Base-by-base conservation (phyloP, 2,888 invertebrate species). In the Aphidoletes aphidimyza region DNA sequence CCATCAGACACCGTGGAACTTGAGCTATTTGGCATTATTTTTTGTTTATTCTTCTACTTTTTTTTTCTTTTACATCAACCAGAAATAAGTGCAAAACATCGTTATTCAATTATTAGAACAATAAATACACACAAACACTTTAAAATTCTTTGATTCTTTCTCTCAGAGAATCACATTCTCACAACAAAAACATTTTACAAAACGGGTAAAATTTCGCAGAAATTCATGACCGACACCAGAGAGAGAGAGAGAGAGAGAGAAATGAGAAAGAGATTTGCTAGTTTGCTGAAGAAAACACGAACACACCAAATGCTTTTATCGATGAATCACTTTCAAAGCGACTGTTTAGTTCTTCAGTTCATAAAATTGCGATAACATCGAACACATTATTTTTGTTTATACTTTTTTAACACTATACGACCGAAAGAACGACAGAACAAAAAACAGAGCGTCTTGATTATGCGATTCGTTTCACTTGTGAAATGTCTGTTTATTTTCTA, bases 401-500 rank as follows among this genome's bases (percentile, higher is more conserved):
- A 14, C 69, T 30, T 14, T n/a, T n/a, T 69, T 26, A 69, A 69
- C 69, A 69, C 69, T 69, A 30, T 69, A n/a, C n/a, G n/a, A n/a
- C n/a, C n/a, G n/a, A n/a, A n/a, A n/a, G n/a, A n/a, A n/a, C n/a
- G n/a, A n/a, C n/a, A n/a, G n/a, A n/a, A n/a, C n/a, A n/a, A n/a
- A n/a, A n/a, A n/a, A n/a, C n/a, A n/a, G n/a, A n/a, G n/a, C n/a
- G n/a, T n/a, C n/a, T 30, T 22, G 22, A 54, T 22, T 54, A 54
- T 54, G 54, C n/a, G 69, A 69, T 69, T 69, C 30, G 30, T 69
- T 69, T n/a, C n/a, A n/a, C 69, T 30, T 69, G 26, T 69, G 30
- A 69, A 69, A 69, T 69, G 69, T 69, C 69, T 69, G 34, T 69
- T 69, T 69, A 69, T 69, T 69, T 69, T 69, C 69, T 30, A 69